A percentile compares a stretch with the other conserved stretches of the same genome.
phyloP scores from a whole-genome alignment of 2,888 invertebrate genomes.

The Perithous albicinctus region DNA sequence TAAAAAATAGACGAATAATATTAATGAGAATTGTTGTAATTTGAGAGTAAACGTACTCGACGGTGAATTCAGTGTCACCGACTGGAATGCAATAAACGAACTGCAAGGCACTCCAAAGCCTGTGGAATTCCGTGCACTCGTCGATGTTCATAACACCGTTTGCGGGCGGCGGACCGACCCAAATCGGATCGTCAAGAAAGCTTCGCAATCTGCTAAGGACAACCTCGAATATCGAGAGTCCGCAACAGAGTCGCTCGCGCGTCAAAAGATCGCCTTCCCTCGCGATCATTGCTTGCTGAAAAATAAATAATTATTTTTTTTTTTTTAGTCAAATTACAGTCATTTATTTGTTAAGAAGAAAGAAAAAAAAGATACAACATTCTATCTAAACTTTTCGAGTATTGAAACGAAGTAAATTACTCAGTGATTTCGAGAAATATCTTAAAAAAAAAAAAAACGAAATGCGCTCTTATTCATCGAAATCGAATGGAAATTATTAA shows the following conservation, averaged over 20 bases:
- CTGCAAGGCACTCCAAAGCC: constrained; percentile 98
- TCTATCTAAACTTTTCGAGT: too few relatives aligned
- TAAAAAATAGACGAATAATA: too few relatives aligned
- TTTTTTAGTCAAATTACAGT: too few relatives aligned
- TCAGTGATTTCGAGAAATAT: too few relatives aligned
- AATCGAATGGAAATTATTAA: too few relatives aligned
- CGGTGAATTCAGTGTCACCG: constrained; percentile 97
- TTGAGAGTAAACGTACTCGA: constrained; percentile 90
- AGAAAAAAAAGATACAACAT: too few relatives aligned
- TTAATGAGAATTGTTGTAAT: constrained; percentile 22
- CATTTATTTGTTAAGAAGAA: too few relatives aligned
- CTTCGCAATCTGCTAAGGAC: constrained; percentile 94
- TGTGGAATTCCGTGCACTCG: constrained; percentile 98
- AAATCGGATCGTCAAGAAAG: constrained; percentile 95
- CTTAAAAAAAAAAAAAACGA: too few relatives aligned
- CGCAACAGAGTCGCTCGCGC: constrained; percentile 98
- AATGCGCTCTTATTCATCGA: too few relatives aligned
- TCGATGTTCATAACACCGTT: constrained; percentile 98
- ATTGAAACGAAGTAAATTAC: too few relatives aligned
- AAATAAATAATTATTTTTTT: constrained; percentile 10
- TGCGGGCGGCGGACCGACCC: constrained; percentile 94
- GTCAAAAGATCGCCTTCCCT: constrained; percentile 98
- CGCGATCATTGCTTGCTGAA: constrained; percentile 96
- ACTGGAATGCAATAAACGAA: constrained; percentile 99
- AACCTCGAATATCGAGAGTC: constrained; percentile 98